Percentiles rank a stretch among this genome's conserved stretches.
phyloP scores from a whole-genome alignment of 92 coral and sea anemone genomes.

The Palythoa grandis region DNA sequence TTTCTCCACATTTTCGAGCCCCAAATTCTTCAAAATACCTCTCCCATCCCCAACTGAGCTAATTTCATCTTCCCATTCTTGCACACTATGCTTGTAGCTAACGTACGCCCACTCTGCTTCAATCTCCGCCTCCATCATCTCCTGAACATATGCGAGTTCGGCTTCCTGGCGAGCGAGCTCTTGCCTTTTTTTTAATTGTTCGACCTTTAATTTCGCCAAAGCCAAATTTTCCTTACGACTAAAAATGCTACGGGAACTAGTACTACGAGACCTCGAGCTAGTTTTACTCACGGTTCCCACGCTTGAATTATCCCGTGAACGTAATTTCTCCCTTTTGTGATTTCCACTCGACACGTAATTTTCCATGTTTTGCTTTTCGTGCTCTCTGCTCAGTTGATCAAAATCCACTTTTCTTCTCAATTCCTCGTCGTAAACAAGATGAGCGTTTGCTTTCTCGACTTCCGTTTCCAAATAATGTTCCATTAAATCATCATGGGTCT shows the following conservation, averaged over 20 bases:
- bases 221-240: constrained; percentile 43
- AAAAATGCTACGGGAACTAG: constrained; percentile 4
- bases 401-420: constrained; percentile 25
- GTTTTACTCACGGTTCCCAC: constrained; percentile 45
- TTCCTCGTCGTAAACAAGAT: constrained; percentile 41
- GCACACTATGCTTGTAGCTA: neutral
- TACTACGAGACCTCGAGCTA: constrained; percentile 13
- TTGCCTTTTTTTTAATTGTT: constrained; percentile 48
- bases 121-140: constrained; percentile 26
- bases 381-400: constrained; percentile 22
- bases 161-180: constrained; percentile 28
- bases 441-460: constrained; percentile 11
- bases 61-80: neutral
- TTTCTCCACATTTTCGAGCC: too few relatives aligned
- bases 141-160: neutral
- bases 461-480: neutral
- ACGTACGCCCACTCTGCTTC: neutral
- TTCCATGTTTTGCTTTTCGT: constrained; percentile 2
- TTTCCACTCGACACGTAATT: neutral
- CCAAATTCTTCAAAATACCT: neutral
- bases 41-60: neutral
- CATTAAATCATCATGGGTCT: constrained; percentile 22
- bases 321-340: neutral
- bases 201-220: constrained; percentile 43
- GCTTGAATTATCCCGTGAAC: neutral